A percentile compares a stretch with the other conserved stretches of the same genome.
Conservation (phyloP, 2,113 vertebrate genomes). For the Daphoenositta chrysoptera region DNA sequence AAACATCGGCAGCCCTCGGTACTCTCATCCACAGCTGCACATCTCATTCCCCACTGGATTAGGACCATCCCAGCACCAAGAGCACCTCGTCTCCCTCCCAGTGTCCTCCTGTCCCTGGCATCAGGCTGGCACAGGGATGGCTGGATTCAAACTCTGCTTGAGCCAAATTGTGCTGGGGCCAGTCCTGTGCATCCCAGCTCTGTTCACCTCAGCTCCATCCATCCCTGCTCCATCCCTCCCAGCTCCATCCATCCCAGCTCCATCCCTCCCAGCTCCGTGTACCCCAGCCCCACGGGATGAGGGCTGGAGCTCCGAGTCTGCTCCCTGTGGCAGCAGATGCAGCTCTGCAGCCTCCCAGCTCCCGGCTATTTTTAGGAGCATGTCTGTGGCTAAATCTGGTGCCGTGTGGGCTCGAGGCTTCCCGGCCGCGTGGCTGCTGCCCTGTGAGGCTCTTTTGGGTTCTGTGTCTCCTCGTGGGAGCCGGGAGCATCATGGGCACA, state of each 20-base stretch:
- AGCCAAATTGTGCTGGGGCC: not conserved
- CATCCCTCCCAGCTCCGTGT: not conserved
- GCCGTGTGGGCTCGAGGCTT: not conserved
- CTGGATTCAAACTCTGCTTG: not conserved
- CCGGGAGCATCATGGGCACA: fast-evolving
- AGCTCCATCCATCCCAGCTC: not conserved
- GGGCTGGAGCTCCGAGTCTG: not conserved
- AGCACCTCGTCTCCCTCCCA: fast-evolving
- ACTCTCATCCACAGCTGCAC: not conserved
- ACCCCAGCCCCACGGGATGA: fast-evolving
- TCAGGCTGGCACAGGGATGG: not conserved
- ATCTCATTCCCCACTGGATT: fast-evolving
- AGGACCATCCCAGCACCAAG: not conserved
- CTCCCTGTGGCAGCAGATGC: not conserved
- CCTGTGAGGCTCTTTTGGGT: fast-evolving
- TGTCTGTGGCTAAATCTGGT: conserved; percentile 4
- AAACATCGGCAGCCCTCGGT: not conserved
- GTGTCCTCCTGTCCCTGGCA: not conserved
- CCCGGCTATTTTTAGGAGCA: not conserved
- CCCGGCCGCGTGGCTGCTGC: fast-evolving
- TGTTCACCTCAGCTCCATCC: fast-evolving
- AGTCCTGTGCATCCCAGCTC: not conserved
- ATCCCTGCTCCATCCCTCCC: not conserved
- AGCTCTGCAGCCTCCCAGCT: not conserved
- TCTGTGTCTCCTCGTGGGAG: fast-evolving